A percentile compares a stretch with the other conserved stretches of the same genome.
phyloP scores from a whole-genome alignment of 2,797 vertebrate genomes.

The Crotalus adamanteus region DNA sequence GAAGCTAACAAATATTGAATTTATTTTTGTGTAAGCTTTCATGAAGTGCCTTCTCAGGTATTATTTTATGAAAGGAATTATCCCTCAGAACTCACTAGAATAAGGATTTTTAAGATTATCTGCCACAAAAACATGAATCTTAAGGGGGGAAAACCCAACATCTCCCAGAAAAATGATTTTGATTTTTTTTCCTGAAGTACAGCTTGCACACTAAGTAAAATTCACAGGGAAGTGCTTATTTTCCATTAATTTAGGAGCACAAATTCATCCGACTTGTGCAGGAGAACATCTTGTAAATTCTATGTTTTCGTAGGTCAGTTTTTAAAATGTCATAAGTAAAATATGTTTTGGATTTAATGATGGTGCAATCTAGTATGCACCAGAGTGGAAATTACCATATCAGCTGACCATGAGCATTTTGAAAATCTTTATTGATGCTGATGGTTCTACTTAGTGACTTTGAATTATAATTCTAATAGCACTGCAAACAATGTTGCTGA shows the following conservation, averaged over 20 bases:
- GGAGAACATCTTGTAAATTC: background rate
- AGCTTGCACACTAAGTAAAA: background rate
- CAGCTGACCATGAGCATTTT: constrained; percentile 46
- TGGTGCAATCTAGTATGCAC: constrained; percentile 40
- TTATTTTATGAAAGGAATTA: background rate
- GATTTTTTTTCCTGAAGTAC: background rate
- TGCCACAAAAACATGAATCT: background rate
- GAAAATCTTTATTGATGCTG: constrained; percentile 57
- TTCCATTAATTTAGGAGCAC: background rate
- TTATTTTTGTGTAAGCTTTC: background rate
- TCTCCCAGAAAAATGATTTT: background rate
- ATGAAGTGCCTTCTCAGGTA: background rate
- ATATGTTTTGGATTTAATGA: constrained; percentile 40
- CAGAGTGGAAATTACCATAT: constrained; percentile 35
- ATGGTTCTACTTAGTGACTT: constrained; percentile 25
- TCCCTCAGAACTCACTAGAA: background rate
- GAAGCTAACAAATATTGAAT: background rate
- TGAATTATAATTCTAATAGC: constrained; percentile 31
- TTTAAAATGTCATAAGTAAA: constrained; percentile 29
- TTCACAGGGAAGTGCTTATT: background rate
- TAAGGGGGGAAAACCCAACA: background rate
- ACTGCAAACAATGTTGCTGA: constrained; percentile 24
- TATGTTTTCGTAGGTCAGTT: background rate
- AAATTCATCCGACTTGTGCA: background rate
- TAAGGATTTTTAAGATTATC: background rate